phyloP scores from a whole-genome alignment of 2,797 vertebrate species.

The Avahi laniger region DNA sequence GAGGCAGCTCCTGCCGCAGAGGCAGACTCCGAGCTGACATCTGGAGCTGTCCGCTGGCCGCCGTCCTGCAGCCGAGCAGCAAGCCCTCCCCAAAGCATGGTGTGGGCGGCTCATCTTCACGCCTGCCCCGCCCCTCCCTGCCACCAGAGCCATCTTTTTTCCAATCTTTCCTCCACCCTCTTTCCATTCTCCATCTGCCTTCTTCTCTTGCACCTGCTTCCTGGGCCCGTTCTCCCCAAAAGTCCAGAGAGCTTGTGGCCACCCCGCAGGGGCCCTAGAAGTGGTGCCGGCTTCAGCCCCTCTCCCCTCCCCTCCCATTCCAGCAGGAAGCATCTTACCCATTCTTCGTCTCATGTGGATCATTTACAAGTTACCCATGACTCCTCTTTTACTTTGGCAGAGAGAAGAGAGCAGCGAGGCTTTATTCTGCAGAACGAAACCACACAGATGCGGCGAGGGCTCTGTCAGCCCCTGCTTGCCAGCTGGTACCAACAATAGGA shows the following conservation, averaged over 20 bases:
- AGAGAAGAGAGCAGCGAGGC: not conserved
- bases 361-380: not conserved
- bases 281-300: accelerated
- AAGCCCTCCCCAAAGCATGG: not conserved
- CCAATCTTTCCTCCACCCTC: not conserved
- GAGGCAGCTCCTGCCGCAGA: not conserved
- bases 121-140: not conserved
- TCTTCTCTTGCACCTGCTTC: not conserved
- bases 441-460: not conserved
- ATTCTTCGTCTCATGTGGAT: not conserved
- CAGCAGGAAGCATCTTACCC: not conserved
- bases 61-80: not conserved
- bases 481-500: not conserved
- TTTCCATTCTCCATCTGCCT: not conserved
- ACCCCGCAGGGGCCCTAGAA: not conserved
- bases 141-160: not conserved
- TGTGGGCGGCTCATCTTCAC: not conserved
- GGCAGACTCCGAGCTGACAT: not conserved
- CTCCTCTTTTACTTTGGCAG: not conserved
- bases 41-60: not conserved
- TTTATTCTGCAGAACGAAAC: constrained; percentile 10
- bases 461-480: not conserved
- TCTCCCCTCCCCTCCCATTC: not conserved
- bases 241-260: not conserved
- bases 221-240: accelerated